These are phyloP conservation scores for Empidonax traillii DNA, from an alignment of 2,113 vertebrate genomes.

Conservation along the genomic window DNA sequence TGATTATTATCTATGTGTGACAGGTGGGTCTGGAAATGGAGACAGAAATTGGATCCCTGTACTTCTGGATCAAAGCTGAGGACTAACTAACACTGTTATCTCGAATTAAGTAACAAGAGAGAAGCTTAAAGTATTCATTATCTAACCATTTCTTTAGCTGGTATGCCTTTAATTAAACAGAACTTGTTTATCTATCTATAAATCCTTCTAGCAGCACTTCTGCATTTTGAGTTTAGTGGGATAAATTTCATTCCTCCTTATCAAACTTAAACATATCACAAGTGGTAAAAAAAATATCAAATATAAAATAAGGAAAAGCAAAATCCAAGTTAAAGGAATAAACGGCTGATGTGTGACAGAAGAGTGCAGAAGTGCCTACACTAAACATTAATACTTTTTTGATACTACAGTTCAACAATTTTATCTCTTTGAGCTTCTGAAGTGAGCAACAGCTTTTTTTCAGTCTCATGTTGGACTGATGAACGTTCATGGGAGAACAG, in stretches of 20 bases:
- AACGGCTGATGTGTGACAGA: background rate
- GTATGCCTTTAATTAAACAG: conserved; percentile 13
- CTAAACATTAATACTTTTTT: background rate
- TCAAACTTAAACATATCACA: background rate
- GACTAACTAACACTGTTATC: background rate
- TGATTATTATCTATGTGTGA: background rate
- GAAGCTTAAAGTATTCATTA: background rate
- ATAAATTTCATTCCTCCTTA: background rate
- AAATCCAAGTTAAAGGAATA: background rate
- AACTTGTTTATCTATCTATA: background rate
- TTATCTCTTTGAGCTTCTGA: background rate
- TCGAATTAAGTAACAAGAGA: background rate
- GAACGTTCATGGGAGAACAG: background rate
- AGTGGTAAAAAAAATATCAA: background rate
- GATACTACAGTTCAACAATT: background rate
- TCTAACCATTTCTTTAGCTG: background rate
- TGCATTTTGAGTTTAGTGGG: background rate
- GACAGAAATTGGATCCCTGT: background rate
- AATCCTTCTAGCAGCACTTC: background rate
- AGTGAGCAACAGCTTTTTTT: background rate
- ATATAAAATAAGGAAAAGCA: background rate
- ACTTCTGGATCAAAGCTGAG: background rate
- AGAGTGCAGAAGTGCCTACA: background rate
- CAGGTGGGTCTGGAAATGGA: conserved; percentile 25
- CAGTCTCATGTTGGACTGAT: background rate